Conservation (phyloP, 2,888 invertebrate species). For the Scaptomyza tumidula region DNA sequence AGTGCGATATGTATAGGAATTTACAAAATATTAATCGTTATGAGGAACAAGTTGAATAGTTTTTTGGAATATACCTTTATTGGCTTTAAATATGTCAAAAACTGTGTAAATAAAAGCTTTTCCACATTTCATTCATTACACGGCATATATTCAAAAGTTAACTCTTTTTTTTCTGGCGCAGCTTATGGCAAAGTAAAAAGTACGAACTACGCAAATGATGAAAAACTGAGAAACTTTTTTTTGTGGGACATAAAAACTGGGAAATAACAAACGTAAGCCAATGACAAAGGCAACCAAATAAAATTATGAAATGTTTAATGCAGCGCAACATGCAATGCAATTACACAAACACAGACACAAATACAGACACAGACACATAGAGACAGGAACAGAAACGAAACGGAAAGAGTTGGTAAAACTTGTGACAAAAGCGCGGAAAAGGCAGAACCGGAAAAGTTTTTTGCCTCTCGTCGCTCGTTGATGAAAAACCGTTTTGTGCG, state of each 20-base stretch:
- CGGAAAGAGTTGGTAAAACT: conserved; percentile 35
- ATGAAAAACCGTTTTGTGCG: conserved; percentile 69
- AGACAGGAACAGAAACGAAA: not conserved
- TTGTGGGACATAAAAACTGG: conserved; percentile 42
- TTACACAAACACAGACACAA: conserved; percentile 48
- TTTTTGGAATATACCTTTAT: no score
- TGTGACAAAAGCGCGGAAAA: conserved; percentile 73
- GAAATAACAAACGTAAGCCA: conserved; percentile 58
- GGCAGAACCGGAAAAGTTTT: conserved; percentile 67
- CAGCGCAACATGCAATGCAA: conserved; percentile 76
- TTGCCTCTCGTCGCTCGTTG: conserved; percentile 49
- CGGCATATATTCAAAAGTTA: not conserved
- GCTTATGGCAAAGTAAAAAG: conserved; percentile 23
- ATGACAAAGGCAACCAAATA: conserved; percentile 56
- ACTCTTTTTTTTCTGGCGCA: conserved; percentile 1
- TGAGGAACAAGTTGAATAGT: no score
- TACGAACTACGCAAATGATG: conserved; percentile 30
- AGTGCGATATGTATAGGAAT: no score
- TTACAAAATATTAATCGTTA: no score
- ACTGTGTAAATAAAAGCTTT: no score
- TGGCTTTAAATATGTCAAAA: no score
- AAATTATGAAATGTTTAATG: conserved; percentile 75
- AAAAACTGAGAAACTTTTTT: conserved; percentile 49
- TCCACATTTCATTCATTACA: not conserved
- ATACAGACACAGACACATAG: not conserved